A percentile compares a stretch with the other conserved stretches of the same genome.
These are phyloP conservation scores for Peromyscus californicus DNA, from an alignment of 2,113 vertebrate genomes.

Conservation along the genomic window DNA sequence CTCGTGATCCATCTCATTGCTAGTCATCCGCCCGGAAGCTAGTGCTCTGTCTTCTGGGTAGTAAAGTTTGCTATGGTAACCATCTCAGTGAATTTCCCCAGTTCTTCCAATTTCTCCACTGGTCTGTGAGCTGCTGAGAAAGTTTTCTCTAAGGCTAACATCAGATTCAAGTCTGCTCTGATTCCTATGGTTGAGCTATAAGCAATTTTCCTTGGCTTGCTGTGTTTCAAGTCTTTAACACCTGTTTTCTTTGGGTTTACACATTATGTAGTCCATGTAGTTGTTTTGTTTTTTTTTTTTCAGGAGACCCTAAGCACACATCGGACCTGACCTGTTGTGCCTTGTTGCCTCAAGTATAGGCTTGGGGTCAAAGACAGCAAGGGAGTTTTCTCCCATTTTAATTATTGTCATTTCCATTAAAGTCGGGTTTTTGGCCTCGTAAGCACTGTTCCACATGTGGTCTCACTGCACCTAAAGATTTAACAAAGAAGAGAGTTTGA, in stretches of 20 bases:
- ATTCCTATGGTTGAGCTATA: not conserved
- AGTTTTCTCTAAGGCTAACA: not conserved
- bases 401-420: not conserved
- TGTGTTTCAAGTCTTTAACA: not conserved
- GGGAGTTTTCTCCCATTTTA: not conserved
- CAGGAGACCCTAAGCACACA: not conserved
- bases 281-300: not conserved
- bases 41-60: not conserved
- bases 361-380: not conserved
- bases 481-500: not conserved
- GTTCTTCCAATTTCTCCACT: rapidly evolving
- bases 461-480: not conserved
- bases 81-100: not conserved
- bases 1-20: not conserved
- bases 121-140: not conserved
- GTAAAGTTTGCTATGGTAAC: not conserved
- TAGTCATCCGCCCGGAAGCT: rapidly evolving
- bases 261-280: rapidly evolving
- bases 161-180: not conserved
- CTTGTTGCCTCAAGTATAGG: too few species aligned
- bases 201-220: not conserved
- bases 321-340: too few species aligned
- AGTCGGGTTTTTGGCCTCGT: not conserved
- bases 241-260: not conserved
- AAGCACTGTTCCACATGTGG: not conserved